Evolutionary conservation across 2,888 invertebrate genomes (phyloP).

Genomic region (Noctua comes): DNA sequence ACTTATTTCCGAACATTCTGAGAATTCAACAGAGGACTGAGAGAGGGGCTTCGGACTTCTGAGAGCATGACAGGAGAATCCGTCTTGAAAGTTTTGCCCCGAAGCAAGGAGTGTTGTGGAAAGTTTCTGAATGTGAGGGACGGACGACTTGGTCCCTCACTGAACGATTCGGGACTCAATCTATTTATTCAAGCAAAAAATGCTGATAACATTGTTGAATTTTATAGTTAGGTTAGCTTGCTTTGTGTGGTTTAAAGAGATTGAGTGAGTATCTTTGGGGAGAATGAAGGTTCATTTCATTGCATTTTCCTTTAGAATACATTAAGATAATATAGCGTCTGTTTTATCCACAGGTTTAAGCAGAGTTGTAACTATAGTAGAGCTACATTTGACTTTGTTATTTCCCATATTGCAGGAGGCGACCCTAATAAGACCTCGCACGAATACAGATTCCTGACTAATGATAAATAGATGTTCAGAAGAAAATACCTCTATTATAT

Average conservation of each 20-base stretch:
- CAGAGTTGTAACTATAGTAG: not conserved
- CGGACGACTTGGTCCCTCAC: conserved; percentile 18
- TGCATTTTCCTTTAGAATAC: not conserved
- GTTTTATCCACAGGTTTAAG: not conserved
- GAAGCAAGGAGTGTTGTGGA: conserved; percentile 18
- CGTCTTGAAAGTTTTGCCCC: conserved; percentile 51
- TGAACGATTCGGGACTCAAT: conserved; percentile 39
- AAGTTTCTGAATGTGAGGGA: conserved; percentile 53
- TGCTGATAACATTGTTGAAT: conserved; percentile 53
- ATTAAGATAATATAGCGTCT: not conserved
- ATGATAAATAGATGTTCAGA: not conserved
- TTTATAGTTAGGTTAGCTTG: conserved; percentile 48
- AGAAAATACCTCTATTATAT: not conserved
- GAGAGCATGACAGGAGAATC: conserved; percentile 44
- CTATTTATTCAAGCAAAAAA: conserved; percentile 56
- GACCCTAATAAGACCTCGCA: not conserved
- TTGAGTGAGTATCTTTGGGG: conserved; percentile 10
- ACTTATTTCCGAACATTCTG: conserved; percentile 46
- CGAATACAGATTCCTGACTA: not conserved
- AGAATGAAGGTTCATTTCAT: conserved; percentile 9
- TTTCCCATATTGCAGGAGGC: not conserved
- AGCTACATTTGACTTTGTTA: not conserved
- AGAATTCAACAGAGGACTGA: conserved; percentile 28
- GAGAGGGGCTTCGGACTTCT: conserved; percentile 34
- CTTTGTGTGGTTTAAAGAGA: conserved; percentile 32